A percentile compares a stretch with the other conserved stretches of the same genome.
These are phyloP conservation scores for Conomelus anceps DNA, from an alignment of 2,888 invertebrate genomes.

Conservation along the genomic window DNA sequence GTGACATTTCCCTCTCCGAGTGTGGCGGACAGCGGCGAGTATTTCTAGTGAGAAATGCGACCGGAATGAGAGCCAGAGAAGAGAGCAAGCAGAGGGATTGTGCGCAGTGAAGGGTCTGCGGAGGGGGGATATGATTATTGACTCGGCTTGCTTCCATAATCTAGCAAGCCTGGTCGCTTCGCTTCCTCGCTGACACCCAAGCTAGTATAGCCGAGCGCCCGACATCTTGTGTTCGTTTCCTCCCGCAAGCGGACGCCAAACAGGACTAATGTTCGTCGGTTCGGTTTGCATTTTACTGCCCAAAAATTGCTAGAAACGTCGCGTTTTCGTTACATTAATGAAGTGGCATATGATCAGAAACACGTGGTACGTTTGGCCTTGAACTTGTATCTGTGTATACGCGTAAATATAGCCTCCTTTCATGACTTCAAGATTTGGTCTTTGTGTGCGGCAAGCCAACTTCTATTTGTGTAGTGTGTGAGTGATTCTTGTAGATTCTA, in stretches of 20 bases:
- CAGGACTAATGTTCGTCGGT: background rate
- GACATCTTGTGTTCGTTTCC: constrained; percentile 12
- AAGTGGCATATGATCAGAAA: background rate
- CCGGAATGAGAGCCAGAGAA: constrained; percentile 21
- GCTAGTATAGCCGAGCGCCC: constrained; percentile 2
- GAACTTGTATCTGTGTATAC: constrained; percentile 7
- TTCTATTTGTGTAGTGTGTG: background rate
- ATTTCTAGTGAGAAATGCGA: constrained; percentile 25
- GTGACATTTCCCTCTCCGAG: constrained; percentile 21
- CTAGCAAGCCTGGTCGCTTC: constrained; percentile 40
- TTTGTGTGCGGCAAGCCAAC: constrained; percentile 6
- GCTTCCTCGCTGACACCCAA: constrained; percentile 39
- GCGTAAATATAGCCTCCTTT: background rate
- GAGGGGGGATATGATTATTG: constrained; percentile 59
- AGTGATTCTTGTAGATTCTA: background rate
- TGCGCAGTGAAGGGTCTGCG: constrained; percentile 42
- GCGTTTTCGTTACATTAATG: background rate
- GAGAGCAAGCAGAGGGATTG: constrained; percentile 33
- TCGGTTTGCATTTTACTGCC: background rate
- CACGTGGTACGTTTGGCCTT: constrained; percentile 11
- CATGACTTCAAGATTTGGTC: background rate
- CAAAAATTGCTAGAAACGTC: constrained; percentile 3
- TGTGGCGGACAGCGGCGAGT: constrained; percentile 25
- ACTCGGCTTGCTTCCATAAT: constrained; percentile 31
- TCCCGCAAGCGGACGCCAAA: constrained; percentile 10